Evolutionary conservation across 2,888 invertebrate genomes (phyloP).

Genomic region (Hecatera dysodea): DNA sequence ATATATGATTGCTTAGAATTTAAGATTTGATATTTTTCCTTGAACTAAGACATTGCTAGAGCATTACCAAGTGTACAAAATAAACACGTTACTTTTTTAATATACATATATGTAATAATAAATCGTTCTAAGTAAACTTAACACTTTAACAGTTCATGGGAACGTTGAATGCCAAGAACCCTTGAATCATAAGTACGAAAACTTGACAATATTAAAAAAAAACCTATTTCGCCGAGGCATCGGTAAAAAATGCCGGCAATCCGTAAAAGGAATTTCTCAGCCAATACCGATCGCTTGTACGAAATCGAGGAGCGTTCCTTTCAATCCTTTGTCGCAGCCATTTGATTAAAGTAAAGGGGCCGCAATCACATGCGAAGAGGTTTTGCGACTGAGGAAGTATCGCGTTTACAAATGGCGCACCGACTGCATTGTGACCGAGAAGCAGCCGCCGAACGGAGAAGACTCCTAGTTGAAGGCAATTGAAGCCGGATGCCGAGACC

Average conservation of each 20-base stretch:
- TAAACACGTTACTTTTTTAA: neutral
- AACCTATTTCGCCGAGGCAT: conserved; percentile 72
- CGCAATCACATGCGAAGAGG: conserved; percentile 87
- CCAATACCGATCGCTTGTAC: conserved; percentile 87
- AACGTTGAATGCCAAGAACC: conserved; percentile 46
- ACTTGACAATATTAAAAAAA: conserved; percentile 68
- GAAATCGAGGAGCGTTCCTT: conserved; percentile 87
- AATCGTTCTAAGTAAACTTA: conserved; percentile 26
- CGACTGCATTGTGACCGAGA: conserved; percentile 85
- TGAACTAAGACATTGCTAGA: conserved; percentile 4
- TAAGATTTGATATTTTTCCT: neutral
- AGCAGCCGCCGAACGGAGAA: conserved; percentile 63
- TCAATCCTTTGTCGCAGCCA: conserved; percentile 89
- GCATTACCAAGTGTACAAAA: neutral
- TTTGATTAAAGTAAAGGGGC: conserved; percentile 90
- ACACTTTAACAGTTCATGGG: conserved; percentile 39
- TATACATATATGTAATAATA: conserved; percentile 1
- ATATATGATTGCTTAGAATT: conserved; percentile 24
- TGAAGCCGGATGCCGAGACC: conserved; percentile 79
- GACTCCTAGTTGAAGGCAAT: conserved; percentile 82
- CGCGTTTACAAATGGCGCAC: conserved; percentile 89
- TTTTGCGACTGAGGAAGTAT: conserved; percentile 89
- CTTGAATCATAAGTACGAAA: conserved; percentile 65
- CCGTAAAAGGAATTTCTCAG: conserved; percentile 83
- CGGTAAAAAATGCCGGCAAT: conserved; percentile 83